Percentiles rank a stretch among this genome's conserved stretches.
These are phyloP conservation scores for Hestina assimilis DNA, from an alignment of 1,140 invertebrate genomes.

Conservation along the genomic window DNA sequence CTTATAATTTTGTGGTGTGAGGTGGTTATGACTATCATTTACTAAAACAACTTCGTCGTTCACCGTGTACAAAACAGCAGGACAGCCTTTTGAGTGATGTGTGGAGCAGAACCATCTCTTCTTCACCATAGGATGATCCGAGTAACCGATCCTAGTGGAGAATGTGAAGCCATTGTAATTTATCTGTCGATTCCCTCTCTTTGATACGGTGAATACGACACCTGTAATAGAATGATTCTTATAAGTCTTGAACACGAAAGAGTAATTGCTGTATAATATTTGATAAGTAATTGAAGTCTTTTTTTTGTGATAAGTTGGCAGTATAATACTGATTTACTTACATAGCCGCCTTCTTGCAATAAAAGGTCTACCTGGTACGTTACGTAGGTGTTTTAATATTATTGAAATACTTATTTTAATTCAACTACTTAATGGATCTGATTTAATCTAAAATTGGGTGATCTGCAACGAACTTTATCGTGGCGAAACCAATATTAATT, in stretches of 20 bases:
- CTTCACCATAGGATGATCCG: not conserved
- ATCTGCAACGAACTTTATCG: too few species aligned
- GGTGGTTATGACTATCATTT: conserved; percentile 36
- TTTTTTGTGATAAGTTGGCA: too few species aligned
- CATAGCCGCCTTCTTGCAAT: too few species aligned
- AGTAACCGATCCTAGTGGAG: conserved; percentile 5
- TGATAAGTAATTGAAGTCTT: too few species aligned
- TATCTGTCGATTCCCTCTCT: conserved; percentile 28
- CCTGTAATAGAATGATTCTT: conserved; percentile 13
- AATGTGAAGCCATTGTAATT: conserved; percentile 30
- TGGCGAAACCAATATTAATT: too few species aligned
- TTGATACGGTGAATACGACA: conserved; percentile 16
- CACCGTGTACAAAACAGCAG: conserved; percentile 38
- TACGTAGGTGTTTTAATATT: too few species aligned
- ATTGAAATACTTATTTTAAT: too few species aligned
- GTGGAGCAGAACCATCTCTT: conserved; percentile 54
- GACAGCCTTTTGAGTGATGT: conserved; percentile 43
- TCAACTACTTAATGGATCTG: too few species aligned
- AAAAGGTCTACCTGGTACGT: too few species aligned
- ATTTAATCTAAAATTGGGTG: too few species aligned
- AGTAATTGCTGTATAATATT: too few species aligned
- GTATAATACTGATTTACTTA: too few species aligned
- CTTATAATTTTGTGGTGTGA: not conserved
- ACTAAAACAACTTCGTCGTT: conserved; percentile 32
- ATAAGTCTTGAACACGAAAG: not conserved